Evolutionary conservation across 2,113 vertebrate genomes (phyloP).

Genomic region (Cynopterus brachyotis): DNA sequence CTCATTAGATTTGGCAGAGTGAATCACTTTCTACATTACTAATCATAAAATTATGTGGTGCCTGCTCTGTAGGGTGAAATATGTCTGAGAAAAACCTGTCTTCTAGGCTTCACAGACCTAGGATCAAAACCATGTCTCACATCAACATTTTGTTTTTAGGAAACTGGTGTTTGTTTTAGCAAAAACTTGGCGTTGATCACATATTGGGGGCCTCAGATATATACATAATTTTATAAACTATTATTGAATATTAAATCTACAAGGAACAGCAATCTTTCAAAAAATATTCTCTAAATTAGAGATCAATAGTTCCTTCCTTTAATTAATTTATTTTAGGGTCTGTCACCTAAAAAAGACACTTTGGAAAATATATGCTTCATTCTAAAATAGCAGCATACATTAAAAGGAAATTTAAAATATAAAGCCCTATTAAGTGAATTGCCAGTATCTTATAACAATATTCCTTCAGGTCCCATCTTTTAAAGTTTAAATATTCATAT

Average conservation of each 20-base stretch:
- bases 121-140: background rate
- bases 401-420: background rate
- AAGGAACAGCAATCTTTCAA: background rate
- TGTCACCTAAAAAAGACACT: background rate
- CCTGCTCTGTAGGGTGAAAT: background rate
- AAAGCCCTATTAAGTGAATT: background rate
- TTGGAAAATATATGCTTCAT: background rate
- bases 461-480: background rate
- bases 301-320: background rate
- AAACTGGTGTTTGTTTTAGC: background rate
- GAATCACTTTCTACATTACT: slow-evolving; percentile 20
- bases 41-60: background rate
- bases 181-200: background rate
- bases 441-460: background rate
- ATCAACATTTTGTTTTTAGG: background rate
- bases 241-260: background rate
- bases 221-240: background rate
- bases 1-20: slow-evolving; percentile 45
- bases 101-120: background rate
- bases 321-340: background rate
- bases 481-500: background rate
- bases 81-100: background rate
- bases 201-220: background rate
- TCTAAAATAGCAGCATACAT: background rate
- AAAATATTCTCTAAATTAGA: background rate